Evolutionary conservation across 2,113 vertebrate genomes (phyloP), one percentile per base, ranked within the genome.

Genomic region (Theristicus caerulescens): DNA sequence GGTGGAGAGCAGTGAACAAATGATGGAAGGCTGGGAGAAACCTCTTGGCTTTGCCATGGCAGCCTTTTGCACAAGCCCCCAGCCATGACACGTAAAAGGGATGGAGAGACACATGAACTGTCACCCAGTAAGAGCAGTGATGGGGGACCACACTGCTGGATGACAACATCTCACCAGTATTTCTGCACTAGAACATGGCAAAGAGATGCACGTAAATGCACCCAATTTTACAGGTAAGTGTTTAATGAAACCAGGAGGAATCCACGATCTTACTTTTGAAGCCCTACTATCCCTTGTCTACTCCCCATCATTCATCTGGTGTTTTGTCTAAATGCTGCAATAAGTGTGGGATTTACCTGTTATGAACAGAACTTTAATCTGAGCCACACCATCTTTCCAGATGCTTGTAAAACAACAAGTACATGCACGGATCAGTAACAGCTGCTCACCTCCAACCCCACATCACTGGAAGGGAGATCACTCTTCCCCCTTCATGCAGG

Each of bases 391-490:
- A 3, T 67, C 55, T 58, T 66, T 82, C 42, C 61, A 88, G 18
- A 11, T 46, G 6, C 17, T 64, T 83, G 31, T 49, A 64, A 91
- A 89, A 71, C 12, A 55, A 36, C 29, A 73, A 25, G 6, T 27
- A 78, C 13, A 27, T 14, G 14, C 10, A 16, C 11, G 8, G 34
- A 62, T 36, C n/a, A n/a, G n/a, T 36, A 81, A 49, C 7, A 62
- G 47, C 19, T 42, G 57, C 29, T 89, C 40, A 67, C 22, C 34
- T 78, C 11, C 29, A 55, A 36, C 8, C 14, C 49, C 34, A 7
- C 1, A 2, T 9, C 0, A 0, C 40, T 46, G 66, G 29, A 73
- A 93, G 11, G 15, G 36, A 67, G 34, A 19, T 93, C 58, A 22
- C 20, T 65, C 38, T 51, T 44, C 13, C 26, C 20, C 21, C 8